A percentile compares a stretch with the other conserved stretches of the same genome.
These are phyloP conservation scores for Hyperoplus immaculatus DNA, from an alignment of 2,797 vertebrate species.

Conservation along the genomic window DNA sequence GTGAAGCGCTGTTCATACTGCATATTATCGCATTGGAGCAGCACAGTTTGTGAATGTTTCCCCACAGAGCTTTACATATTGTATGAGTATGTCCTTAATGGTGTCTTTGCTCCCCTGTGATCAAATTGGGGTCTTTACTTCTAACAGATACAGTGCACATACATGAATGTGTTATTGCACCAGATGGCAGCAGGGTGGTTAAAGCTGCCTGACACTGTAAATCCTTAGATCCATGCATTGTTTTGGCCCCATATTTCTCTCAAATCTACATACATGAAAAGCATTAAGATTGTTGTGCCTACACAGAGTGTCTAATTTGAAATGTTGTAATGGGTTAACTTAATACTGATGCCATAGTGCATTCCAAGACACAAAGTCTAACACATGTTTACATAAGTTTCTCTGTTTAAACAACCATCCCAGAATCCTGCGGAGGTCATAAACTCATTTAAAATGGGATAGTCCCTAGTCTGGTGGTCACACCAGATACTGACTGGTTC, in stretches of 20 bases:
- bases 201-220: slow-evolving; percentile 13
- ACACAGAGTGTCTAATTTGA: too few relatives aligned
- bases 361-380: too few relatives aligned
- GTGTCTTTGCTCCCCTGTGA: slow-evolving; percentile 52
- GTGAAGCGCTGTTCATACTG: slow-evolving; percentile 43
- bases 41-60: slow-evolving; percentile 48
- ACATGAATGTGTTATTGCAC: slow-evolving; percentile 35
- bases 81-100: slow-evolving; percentile 67
- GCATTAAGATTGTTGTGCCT: background rate
- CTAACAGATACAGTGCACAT: slow-evolving; percentile 38
- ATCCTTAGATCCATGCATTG: slow-evolving; percentile 8
- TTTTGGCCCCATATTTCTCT: slow-evolving; percentile 23
- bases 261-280: slow-evolving; percentile 12
- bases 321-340: too few relatives aligned
- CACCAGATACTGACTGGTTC: too few relatives aligned
- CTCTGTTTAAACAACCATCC: too few relatives aligned
- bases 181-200: slow-evolving; percentile 14
- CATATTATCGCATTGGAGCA: slow-evolving; percentile 52
- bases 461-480: too few relatives aligned
- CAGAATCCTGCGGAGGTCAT: too few relatives aligned
- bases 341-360: too few relatives aligned
- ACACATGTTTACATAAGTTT: too few relatives aligned
- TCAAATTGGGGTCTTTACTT: slow-evolving; percentile 51
- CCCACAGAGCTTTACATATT: slow-evolving; percentile 68
- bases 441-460: too few relatives aligned